phyloP scores from a whole-genome alignment of 2,797 vertebrate species.

The Chaenodraco wilsoni region DNA sequence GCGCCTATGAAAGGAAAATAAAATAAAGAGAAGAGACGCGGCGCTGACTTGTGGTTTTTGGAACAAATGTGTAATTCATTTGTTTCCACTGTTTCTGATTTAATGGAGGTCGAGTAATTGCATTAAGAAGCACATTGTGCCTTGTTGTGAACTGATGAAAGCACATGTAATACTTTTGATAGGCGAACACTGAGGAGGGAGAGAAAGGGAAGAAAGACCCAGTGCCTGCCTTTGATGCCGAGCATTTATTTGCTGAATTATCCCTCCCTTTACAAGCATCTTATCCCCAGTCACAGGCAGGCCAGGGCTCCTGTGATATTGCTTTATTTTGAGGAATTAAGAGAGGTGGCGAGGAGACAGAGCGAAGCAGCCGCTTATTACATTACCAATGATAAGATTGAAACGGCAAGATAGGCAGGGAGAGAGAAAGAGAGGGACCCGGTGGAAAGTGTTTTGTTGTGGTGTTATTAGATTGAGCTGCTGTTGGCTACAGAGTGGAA shows the following conservation, averaged over 20 bases:
- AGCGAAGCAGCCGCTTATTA: conserved; percentile 83
- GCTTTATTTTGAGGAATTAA: conserved; percentile 88
- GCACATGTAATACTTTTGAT: conserved; percentile 83
- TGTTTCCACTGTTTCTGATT: conserved; percentile 82
- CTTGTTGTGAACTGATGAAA: conserved; percentile 86
- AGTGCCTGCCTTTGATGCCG: conserved; percentile 77
- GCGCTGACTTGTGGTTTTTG: conserved; percentile 80
- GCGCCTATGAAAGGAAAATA: conserved; percentile 59
- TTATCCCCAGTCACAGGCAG: conserved; percentile 82
- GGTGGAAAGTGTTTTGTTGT: conserved; percentile 77
- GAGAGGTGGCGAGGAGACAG: conserved; percentile 83
- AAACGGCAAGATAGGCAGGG: conserved; percentile 72
- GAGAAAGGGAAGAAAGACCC: conserved; percentile 67
- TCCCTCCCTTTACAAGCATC: conserved; percentile 81
- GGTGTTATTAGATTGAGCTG: conserved; percentile 81
- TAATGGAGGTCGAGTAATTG: conserved; percentile 84
- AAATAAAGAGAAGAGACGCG: conserved; percentile 63
- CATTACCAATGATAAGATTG: conserved; percentile 85
- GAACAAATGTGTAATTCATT: conserved; percentile 84
- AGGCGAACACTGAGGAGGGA: conserved; percentile 71
- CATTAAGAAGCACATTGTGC: conserved; percentile 82
- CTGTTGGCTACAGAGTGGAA: conserved; percentile 78
- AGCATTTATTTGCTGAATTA: conserved; percentile 83
- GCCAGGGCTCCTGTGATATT: conserved; percentile 82
- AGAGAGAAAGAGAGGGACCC: conserved; percentile 44